Percentiles rank a stretch among this genome's conserved stretches.
Evolutionary conservation across 2,113 vertebrate genomes (phyloP).

Genomic region (Callorhinus ursinus): DNA sequence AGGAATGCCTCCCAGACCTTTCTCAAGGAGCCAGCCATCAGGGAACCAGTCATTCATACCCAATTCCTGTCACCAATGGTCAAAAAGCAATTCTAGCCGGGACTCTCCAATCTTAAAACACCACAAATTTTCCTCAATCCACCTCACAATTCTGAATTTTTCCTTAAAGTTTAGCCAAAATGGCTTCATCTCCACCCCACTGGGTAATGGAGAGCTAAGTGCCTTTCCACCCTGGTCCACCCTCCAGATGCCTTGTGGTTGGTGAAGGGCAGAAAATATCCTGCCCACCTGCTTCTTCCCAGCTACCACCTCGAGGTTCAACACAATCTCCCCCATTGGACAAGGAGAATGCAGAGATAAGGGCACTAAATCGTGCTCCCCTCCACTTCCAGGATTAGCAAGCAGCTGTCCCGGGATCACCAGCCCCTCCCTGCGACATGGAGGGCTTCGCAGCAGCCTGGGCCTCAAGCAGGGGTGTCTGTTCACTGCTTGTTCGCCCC

Average conservation of each 20-base stretch:
- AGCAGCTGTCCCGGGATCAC: slow-evolving; percentile 49
- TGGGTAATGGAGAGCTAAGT: background rate
- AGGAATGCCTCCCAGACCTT: background rate
- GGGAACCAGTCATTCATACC: background rate
- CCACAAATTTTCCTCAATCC: background rate
- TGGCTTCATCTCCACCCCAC: background rate
- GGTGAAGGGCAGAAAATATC: background rate
- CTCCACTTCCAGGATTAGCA: slow-evolving; percentile 54
- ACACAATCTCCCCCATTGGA: background rate
- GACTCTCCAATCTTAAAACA: background rate
- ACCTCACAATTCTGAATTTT: slow-evolving; percentile 21
- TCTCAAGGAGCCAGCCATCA: background rate
- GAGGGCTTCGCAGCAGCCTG: background rate
- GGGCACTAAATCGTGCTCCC: background rate
- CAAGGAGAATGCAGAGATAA: background rate
- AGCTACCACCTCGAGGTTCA: background rate
- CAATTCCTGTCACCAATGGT: background rate
- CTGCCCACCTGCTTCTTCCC: slow-evolving; percentile 37
- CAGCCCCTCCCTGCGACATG: background rate
- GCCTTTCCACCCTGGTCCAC: background rate
- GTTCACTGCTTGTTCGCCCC: slow-evolving; percentile 70
- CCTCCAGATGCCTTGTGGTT: background rate
- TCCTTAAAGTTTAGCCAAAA: slow-evolving; percentile 36
- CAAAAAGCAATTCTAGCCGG: background rate
- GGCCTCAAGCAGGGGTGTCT: slow-evolving; percentile 79